Conservation (phyloP, 2,888 invertebrate genomes). For the Hofmannophila pseudospretella region DNA sequence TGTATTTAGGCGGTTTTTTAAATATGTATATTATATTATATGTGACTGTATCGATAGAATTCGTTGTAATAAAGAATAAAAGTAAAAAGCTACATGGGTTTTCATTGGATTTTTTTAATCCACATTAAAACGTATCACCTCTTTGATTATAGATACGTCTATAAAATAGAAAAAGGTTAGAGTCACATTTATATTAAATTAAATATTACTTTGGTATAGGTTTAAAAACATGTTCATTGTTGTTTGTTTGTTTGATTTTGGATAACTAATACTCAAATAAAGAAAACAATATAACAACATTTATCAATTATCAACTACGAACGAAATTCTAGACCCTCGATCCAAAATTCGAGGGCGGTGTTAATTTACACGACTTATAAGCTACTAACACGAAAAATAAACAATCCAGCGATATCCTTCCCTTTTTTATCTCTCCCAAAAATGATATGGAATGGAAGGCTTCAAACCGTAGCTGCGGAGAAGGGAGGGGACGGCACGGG, state of each 20-base stretch:
- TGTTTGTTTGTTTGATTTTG: no score
- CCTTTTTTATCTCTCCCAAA: slow-evolving; percentile 70
- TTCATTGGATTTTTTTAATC: no score
- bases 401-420: slow-evolving; percentile 68
- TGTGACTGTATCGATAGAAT: slow-evolving; percentile 68
- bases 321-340: slow-evolving; percentile 51
- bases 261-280: no score
- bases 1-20: slow-evolving; percentile 34
- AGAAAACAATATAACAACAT: slow-evolving; percentile 22
- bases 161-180: no score
- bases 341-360: slow-evolving; percentile 50
- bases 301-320: slow-evolving; percentile 47
- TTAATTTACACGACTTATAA: slow-evolving; percentile 73
- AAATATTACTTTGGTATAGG: no score
- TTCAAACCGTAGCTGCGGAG: slow-evolving; percentile 32
- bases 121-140: no score
- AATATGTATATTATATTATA: slow-evolving; percentile 31
- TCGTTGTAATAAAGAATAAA: slow-evolving; percentile 66
- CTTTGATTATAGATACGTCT: no score
- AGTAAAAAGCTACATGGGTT: slow-evolving; percentile 12
- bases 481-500: slow-evolving; percentile 47
- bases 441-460: slow-evolving; percentile 65
- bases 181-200: no score
- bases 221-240: no score
- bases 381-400: slow-evolving; percentile 75